A percentile compares a stretch with the other conserved stretches of the same genome.
These are phyloP conservation scores for Ornithoptera priamus DNA, from an alignment of 2,888 invertebrate species.

Conservation along the genomic window DNA sequence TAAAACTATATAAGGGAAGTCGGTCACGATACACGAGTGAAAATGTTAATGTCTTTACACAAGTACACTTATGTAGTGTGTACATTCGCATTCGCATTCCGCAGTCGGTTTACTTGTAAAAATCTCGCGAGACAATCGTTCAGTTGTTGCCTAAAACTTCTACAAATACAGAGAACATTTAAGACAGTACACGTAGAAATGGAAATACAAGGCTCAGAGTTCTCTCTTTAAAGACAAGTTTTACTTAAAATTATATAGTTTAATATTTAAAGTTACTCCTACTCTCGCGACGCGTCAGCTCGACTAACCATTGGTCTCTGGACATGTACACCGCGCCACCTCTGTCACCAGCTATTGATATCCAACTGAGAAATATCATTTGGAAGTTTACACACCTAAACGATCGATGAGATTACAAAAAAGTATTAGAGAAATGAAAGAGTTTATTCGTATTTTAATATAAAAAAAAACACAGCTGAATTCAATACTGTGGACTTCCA, in stretches of 20 bases:
- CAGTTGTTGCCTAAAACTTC: conserved; percentile 67
- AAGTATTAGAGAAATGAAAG: too few relatives aligned
- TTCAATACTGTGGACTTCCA: neutral
- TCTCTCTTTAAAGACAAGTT: conserved; percentile 40
- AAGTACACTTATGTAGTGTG: conserved; percentile 21
- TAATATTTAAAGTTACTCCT: conserved; percentile 31
- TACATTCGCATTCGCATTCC: neutral
- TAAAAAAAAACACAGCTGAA: neutral
- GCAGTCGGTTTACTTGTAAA: conserved; percentile 21
- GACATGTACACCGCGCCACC: neutral
- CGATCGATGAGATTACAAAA: too few relatives aligned
- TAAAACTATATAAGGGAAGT: conserved; percentile 22
- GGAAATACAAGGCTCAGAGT: conserved; percentile 48
- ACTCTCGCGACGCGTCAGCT: conserved; percentile 10
- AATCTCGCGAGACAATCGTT: conserved; percentile 37
- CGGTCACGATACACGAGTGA: conserved; percentile 20
- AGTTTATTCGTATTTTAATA: too few relatives aligned
- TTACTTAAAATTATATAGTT: conserved; percentile 30
- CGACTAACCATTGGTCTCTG: conserved; percentile 15
- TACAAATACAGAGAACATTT: conserved; percentile 49
- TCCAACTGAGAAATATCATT: neutral
- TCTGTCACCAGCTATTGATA: too few relatives aligned
- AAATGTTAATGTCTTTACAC: conserved; percentile 19
- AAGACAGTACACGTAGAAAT: conserved; percentile 44
- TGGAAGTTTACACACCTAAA: neutral